phyloP scores from a whole-genome alignment of 2,888 invertebrate species.

The Amblyteles armatorius region DNA sequence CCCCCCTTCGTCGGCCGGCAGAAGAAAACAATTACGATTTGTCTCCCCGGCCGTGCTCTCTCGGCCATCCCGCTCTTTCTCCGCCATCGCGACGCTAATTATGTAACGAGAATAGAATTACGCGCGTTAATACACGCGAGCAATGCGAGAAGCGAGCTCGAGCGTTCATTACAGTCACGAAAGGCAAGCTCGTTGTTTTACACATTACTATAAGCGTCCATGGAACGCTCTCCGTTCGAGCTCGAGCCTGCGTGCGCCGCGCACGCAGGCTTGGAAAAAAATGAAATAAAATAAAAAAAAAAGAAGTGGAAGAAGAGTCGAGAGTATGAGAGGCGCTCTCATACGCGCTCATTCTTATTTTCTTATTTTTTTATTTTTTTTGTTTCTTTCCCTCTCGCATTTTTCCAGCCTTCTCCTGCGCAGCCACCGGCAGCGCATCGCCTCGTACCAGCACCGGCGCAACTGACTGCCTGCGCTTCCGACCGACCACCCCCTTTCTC shows the following conservation, averaged over 20 bases:
- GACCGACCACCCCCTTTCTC: slow-evolving; percentile 53
- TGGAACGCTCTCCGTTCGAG: slow-evolving; percentile 16
- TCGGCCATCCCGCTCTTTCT: background rate
- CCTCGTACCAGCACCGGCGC: background rate
- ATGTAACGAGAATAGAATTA: slow-evolving; percentile 72
- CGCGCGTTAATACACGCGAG: slow-evolving; percentile 67
- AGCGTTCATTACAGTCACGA: slow-evolving; percentile 71
- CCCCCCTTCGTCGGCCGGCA: background rate
- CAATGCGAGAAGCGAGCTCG: slow-evolving; percentile 62
- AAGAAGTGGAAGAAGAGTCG: slow-evolving; percentile 7
- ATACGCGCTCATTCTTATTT: slow-evolving; percentile 23
- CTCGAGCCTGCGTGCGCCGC: slow-evolving; percentile 24
- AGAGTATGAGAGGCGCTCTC: slow-evolving; percentile 7
- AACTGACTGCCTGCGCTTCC: slow-evolving; percentile 4
- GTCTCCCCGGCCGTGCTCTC: slow-evolving; percentile 30
- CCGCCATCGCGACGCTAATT: slow-evolving; percentile 68
- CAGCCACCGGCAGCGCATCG: background rate
- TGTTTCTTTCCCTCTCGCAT: slow-evolving; percentile 15
- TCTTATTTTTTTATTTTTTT: slow-evolving; percentile 25
- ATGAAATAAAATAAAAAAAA: slow-evolving; percentile 27
- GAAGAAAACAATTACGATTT: slow-evolving; percentile 64
- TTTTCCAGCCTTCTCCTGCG: slow-evolving; percentile 30
- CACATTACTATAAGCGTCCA: slow-evolving; percentile 14
- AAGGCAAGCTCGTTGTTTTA: slow-evolving; percentile 53
- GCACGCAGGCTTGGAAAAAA: slow-evolving; percentile 11